Percentiles rank a stretch among this genome's conserved stretches.
Evolutionary conservation across 2,888 invertebrate genomes (phyloP).

Genomic region (Sympetrum striolatum): DNA sequence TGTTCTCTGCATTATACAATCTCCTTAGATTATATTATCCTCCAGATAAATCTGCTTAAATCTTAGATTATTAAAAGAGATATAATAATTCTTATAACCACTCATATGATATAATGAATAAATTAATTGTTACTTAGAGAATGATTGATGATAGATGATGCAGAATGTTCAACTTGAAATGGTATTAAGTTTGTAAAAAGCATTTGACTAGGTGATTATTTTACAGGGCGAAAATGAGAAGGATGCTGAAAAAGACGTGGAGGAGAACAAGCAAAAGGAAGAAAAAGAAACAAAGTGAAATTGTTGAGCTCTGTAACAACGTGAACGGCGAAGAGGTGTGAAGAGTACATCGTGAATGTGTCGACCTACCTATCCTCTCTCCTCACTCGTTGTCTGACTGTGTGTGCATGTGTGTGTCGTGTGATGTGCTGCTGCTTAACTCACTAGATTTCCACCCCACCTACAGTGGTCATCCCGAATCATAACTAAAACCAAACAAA

Average conservation of each 20-base stretch:
- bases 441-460: slow-evolving; percentile 44
- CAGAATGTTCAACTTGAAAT: too few relatives aligned
- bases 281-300: slow-evolving; percentile 67
- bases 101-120: too few relatives aligned
- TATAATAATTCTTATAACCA: too few relatives aligned
- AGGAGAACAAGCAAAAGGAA: slow-evolving; percentile 66
- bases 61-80: too few relatives aligned
- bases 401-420: slow-evolving; percentile 48
- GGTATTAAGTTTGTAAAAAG: too few relatives aligned
- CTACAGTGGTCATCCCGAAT: slow-evolving; percentile 35
- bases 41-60: too few relatives aligned
- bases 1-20: too few relatives aligned
- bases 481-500: neutral
- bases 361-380: slow-evolving; percentile 44
- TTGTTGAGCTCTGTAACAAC: slow-evolving; percentile 38
- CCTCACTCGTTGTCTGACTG: slow-evolving; percentile 31
- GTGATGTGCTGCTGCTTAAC: slow-evolving; percentile 47
- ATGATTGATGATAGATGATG: too few relatives aligned
- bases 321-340: slow-evolving; percentile 37
- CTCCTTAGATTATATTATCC: too few relatives aligned
- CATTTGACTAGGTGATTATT: too few relatives aligned
- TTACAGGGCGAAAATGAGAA: slow-evolving; percentile 49
- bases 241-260: slow-evolving; percentile 68
- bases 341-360: slow-evolving; percentile 37
- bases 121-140: too few relatives aligned